Evolutionary conservation across 2,797 vertebrate species (phyloP), one percentile per base, ranked within the genome.

Genomic region (Acrossocheilus fasciatus): DNA sequence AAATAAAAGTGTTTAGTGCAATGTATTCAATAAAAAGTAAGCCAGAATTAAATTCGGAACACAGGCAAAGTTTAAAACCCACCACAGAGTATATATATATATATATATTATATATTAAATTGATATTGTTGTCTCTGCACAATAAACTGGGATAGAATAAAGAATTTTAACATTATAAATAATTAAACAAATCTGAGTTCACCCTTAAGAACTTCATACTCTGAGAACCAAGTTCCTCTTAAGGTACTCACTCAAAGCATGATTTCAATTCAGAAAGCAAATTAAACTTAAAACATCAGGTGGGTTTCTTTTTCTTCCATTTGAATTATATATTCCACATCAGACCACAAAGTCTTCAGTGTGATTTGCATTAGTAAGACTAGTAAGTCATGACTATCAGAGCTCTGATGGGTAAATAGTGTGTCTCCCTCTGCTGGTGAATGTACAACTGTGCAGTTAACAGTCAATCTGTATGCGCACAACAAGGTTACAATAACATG

Each of bases 371-470:
- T 10, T 2, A 23, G n/a, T 18, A 17, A 52, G 50, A 52, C 23
- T 68, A 36, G 17, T 73, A 50, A 73, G 81, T 72, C 74, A 89
- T 47, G 70, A 15, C 69, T 52, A 45, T 17, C 52, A 78, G 6
- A 36, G 52, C 70, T 75, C 20, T 75, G 57, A 54, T 68, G 82
- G 59, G 59, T 52, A 70, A 72, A 86, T 80, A 72, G 69, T 86
- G 77, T 86, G 84, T 73, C 77, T 86, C 84, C 84, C 77, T 86
- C 84, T 86, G 78, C 84, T 86, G 84, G 84, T 50, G 7, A 81
- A 81, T 10, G 0, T 7, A 52, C 2, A 85, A 72, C 39, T 23
- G 30, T 81, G 54, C 83, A 70, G 45, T 43, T 43, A 78, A n/a
- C 4, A 9, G 3, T 34, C 9, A 45, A 34, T 62, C 12, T 52